Percentiles rank a stretch among this genome's conserved stretches.
phyloP scores from a whole-genome alignment of 2,888 invertebrate genomes.

The Latrodectus elegans region DNA sequence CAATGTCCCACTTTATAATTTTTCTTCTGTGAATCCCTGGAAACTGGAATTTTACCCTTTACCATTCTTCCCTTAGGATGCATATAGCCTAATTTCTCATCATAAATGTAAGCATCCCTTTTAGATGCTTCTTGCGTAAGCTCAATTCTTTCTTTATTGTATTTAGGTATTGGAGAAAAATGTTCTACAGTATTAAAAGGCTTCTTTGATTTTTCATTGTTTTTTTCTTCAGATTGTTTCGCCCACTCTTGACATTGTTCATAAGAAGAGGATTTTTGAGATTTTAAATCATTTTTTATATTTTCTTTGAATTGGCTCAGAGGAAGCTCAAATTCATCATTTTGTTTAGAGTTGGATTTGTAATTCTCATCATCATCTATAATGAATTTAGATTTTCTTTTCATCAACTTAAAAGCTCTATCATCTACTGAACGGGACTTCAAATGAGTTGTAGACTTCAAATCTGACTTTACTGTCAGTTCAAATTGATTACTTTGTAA shows the following conservation, averaged over 20 bases:
- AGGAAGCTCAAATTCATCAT: constrained; percentile 12
- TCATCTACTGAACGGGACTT: neutral
- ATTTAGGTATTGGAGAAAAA: constrained; percentile 48
- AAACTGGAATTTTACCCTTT: constrained; percentile 27
- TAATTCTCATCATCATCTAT: constrained; percentile 5
- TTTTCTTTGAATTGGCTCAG: constrained; percentile 51
- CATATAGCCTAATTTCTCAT: constrained; percentile 41
- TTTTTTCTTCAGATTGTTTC: neutral
- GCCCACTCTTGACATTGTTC: constrained; percentile 33
- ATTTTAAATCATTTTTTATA: constrained; percentile 15
- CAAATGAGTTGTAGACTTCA: neutral
- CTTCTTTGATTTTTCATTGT: neutral
- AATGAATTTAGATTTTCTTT: constrained; percentile 4
- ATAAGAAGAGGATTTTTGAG: constrained; percentile 1
- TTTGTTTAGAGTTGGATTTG: neutral
- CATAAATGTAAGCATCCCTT: constrained; percentile 7
- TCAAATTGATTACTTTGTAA: neutral
- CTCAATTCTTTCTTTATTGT: constrained; percentile 22
- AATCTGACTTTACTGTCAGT: constrained; percentile 2
- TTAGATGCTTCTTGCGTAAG: constrained; percentile 8
- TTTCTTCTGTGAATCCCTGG: constrained; percentile 4
- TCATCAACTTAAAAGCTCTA: neutral
- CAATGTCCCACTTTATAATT: constrained; percentile 30
- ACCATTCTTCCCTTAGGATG: constrained; percentile 32
- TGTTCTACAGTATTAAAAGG: constrained; percentile 7